Percentiles rank a stretch among this genome's conserved stretches.
These are phyloP conservation scores for Matsumurasca onukii DNA, from an alignment of 1,140 invertebrate species.

Conservation along the genomic window DNA sequence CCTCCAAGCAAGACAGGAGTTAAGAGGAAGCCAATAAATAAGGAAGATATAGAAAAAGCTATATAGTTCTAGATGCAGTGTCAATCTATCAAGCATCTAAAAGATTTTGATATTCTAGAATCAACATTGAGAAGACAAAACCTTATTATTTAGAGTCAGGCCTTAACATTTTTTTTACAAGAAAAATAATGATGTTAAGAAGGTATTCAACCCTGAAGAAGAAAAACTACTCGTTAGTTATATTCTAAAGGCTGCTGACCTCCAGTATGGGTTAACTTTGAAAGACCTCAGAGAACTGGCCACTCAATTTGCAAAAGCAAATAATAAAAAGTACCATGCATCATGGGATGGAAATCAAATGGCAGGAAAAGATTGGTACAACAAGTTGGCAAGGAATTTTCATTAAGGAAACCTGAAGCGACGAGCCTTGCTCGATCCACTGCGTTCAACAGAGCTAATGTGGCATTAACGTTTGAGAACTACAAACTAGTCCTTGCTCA, in stretches of 20 bases:
- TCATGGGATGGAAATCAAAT: constrained; percentile 44
- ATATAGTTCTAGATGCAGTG: background rate
- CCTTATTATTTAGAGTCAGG: constrained; percentile 15
- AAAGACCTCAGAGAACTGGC: constrained; percentile 37
- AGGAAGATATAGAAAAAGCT: constrained; percentile 1
- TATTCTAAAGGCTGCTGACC: constrained; percentile 35
- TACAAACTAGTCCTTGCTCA: constrained; percentile 31
- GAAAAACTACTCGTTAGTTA: constrained; percentile 38
- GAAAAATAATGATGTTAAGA: constrained; percentile 11
- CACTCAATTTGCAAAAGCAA: constrained; percentile 41
- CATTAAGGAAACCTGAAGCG: constrained; percentile 48
- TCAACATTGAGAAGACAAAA: constrained; percentile 19
- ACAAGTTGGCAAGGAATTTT: constrained; percentile 41
- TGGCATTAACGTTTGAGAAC: constrained; percentile 47
- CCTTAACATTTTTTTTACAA: constrained; percentile 4
- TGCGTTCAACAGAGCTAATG: constrained; percentile 51
- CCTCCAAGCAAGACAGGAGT: background rate
- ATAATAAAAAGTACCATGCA: constrained; percentile 40
- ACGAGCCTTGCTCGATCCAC: constrained; percentile 49
- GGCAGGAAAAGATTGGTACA: constrained; percentile 48
- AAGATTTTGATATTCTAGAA: background rate
- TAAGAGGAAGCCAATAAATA: background rate
- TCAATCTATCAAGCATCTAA: background rate
- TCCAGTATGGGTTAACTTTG: constrained; percentile 42
- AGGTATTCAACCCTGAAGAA: constrained; percentile 23